These are phyloP conservation scores for Osedax frankpressi DNA, from an alignment of 2,888 invertebrate genomes.

Conservation along the genomic window DNA sequence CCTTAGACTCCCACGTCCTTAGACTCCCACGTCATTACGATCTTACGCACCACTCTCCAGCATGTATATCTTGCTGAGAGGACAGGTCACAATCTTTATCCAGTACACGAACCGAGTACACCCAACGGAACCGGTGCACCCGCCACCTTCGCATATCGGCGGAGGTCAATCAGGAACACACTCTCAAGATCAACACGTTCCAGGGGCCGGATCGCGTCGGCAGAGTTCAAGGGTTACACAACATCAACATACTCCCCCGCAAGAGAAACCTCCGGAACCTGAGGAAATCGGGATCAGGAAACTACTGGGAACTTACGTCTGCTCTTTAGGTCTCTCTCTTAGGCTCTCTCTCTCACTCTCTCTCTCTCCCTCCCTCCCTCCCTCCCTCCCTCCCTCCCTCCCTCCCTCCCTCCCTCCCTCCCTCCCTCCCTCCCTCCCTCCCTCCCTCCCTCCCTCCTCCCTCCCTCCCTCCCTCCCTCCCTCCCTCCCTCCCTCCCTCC, in stretches of 20 bases:
- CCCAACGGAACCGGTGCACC: constrained; percentile 24
- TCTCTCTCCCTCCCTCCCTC: too few relatives aligned
- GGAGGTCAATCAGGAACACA: constrained; percentile 23
- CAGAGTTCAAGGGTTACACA: not conserved
- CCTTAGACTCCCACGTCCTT: not conserved
- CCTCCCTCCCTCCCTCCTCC: too few relatives aligned
- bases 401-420: too few relatives aligned
- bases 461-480: too few relatives aligned
- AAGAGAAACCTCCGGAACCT: constrained; percentile 20
- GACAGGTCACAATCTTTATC: constrained; percentile 43
- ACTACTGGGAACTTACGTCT: constrained; percentile 38
- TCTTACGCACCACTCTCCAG: constrained; percentile 26
- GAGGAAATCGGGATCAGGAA: constrained; percentile 15
- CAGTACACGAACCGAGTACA: constrained; percentile 38
- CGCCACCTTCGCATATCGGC: not conserved
- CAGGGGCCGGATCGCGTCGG: too few relatives aligned
- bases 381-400: too few relatives aligned
- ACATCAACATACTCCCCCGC: constrained; percentile 7
- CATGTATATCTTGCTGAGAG: constrained; percentile 41
- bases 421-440: too few relatives aligned
- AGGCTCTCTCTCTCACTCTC: too few relatives aligned
- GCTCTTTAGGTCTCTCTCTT: constrained; percentile 36
- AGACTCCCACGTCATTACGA: not conserved
- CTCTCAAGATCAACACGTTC: too few relatives aligned
- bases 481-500: too few relatives aligned